Evolutionary conservation across 23 tunicate species (phyloP).

Genomic region (Halocynthia aurantium): DNA sequence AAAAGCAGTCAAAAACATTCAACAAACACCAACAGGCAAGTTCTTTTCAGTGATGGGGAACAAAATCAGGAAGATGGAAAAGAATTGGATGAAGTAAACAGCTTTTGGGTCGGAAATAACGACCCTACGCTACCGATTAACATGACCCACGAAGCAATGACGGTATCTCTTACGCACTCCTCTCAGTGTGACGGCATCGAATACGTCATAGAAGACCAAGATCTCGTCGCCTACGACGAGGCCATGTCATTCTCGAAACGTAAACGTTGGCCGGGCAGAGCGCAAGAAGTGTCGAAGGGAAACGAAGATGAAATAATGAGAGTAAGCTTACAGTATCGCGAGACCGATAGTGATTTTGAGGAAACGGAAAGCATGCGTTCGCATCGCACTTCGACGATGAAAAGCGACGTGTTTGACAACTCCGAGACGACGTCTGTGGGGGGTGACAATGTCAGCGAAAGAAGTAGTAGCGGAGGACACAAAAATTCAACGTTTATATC

Average conservation of each 20-base stretch:
- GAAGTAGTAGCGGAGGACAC: neutral
- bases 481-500: neutral
- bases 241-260: slow-evolving; percentile 1
- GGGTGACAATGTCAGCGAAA: too few relatives aligned
- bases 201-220: slow-evolving; percentile 9
- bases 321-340: neutral
- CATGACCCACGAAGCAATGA: neutral
- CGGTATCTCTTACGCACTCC: slow-evolving; percentile 3
- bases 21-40: neutral
- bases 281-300: neutral
- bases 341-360: slow-evolving; percentile 6
- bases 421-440: neutral
- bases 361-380: neutral
- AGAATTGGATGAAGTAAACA: neutral
- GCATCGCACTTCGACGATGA: neutral
- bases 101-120: too few relatives aligned
- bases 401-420: neutral
- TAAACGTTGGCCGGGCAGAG: neutral
- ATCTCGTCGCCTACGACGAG: neutral
- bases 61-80: neutral
- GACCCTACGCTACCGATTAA: neutral
- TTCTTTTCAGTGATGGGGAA: neutral
- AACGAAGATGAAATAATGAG: slow-evolving; percentile 8
- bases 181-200: neutral
- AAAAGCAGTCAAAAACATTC: too few relatives aligned